phyloP scores from a whole-genome alignment of 2,888 invertebrate genomes.

The Eupithecia vulgata region DNA sequence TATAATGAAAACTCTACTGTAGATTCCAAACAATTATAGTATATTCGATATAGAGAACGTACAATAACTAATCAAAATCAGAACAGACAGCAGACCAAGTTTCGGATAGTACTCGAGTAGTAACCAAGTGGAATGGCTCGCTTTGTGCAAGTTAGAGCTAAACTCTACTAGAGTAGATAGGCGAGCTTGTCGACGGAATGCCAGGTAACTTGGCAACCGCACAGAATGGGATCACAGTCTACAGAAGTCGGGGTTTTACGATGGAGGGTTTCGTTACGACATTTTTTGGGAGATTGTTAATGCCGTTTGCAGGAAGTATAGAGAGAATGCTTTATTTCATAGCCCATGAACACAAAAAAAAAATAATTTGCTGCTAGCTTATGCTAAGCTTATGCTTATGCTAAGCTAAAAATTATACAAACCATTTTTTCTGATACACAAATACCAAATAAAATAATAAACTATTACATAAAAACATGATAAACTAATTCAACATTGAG shows the following conservation, averaged over 20 bases:
- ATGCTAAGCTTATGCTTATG: no score
- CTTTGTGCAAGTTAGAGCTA: constrained; percentile 62
- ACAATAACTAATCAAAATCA: constrained; percentile 34
- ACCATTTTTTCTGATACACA: no score
- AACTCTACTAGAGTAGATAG: constrained; percentile 33
- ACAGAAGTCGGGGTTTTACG: neutral
- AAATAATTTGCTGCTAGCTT: no score
- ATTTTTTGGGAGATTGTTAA: neutral
- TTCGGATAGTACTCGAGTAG: constrained; percentile 33
- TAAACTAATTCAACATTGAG: no score
- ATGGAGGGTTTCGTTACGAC: neutral
- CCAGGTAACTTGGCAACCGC: constrained; percentile 30
- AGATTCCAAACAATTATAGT: no score
- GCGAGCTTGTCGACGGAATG: constrained; percentile 38
- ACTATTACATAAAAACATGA: no score
- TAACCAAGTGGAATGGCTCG: constrained; percentile 66
- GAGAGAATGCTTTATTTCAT: no score
- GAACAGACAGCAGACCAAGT: constrained; percentile 38
- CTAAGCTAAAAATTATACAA: no score
- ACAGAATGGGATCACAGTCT: neutral
- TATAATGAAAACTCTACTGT: no score
- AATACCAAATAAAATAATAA: no score
- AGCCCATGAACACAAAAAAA: no score
- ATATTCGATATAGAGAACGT: neutral
- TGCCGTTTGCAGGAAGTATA: no score